These are phyloP conservation scores for Orthonevra nobilis DNA, from an alignment of 2,888 invertebrate species.

Conservation along the genomic window DNA sequence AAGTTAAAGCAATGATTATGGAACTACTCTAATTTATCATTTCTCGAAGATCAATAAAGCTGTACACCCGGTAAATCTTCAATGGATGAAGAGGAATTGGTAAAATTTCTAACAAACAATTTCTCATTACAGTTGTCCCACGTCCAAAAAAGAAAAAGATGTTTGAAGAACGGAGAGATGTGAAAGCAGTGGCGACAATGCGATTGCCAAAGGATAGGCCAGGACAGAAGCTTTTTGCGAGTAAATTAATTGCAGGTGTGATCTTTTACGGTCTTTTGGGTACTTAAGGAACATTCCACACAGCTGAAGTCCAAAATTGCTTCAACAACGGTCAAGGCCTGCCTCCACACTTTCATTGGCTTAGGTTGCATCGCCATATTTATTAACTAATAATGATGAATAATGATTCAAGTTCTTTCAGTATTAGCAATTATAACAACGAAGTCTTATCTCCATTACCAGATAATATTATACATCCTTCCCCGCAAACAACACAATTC, in stretches of 20 bases:
- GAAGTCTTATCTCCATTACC: too few relatives aligned
- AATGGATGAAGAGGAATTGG: conserved; percentile 15
- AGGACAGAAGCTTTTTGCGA: conserved; percentile 37
- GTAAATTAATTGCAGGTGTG: conserved; percentile 49
- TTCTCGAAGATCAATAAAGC: conserved; percentile 45
- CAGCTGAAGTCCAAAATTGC: neutral
- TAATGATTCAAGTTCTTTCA: too few relatives aligned
- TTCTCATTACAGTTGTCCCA: conserved; percentile 1
- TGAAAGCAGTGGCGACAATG: conserved; percentile 21
- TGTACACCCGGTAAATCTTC: neutral
- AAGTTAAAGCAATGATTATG: conserved; percentile 19
- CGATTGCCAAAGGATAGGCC: conserved; percentile 43
- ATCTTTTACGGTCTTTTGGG: conserved; percentile 58
- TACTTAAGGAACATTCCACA: too few relatives aligned
- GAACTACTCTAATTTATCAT: conserved; percentile 44
- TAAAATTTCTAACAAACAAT: conserved; percentile 2
- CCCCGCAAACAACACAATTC: too few relatives aligned
- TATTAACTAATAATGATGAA: neutral
- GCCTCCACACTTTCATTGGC: neutral
- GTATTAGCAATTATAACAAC: too few relatives aligned
- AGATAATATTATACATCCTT: too few relatives aligned
- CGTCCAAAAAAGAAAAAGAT: conserved; percentile 1
- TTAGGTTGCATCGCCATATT: neutral
- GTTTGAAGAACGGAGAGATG: conserved; percentile 1
- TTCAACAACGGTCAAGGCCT: neutral